phyloP scores from a whole-genome alignment of 2,797 vertebrate genomes.

The Zonotrichia albicollis region DNA sequence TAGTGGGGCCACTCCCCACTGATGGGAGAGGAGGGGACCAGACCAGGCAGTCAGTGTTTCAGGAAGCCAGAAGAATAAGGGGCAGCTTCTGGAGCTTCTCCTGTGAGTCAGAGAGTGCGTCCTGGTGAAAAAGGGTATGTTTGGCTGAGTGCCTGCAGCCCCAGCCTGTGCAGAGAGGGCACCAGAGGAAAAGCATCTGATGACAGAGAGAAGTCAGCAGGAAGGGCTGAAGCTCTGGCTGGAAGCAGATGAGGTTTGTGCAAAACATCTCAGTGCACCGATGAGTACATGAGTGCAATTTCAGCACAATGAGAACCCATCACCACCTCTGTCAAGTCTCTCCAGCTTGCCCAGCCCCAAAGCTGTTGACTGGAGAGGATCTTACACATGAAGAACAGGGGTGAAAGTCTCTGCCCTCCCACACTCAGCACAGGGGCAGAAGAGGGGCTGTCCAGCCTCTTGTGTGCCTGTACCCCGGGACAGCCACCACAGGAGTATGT shows the following conservation, averaged over 20 bases:
- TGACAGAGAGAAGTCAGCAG: neutral
- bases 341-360: neutral
- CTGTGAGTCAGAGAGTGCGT: neutral
- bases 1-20: neutral
- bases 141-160: neutral
- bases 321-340: neutral
- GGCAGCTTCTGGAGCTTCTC: neutral
- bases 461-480: fast-evolving
- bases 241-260: conserved; percentile 6
- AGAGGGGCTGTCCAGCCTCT: neutral
- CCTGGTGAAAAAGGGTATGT: neutral
- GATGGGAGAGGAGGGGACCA: neutral
- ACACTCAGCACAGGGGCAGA: neutral
- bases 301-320: neutral
- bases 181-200: neutral
- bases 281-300: neutral
- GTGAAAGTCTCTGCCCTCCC: neutral
- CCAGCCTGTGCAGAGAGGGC: neutral
- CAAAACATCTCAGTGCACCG: neutral
- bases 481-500: fast-evolving
- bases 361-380: neutral
- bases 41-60: neutral
- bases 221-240: neutral
- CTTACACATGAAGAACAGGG: neutral
- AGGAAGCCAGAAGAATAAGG: neutral